These are phyloP conservation scores for Phymorhynchus buccinoides DNA, from an alignment of 1,140 invertebrate genomes.

Conservation along the genomic window DNA sequence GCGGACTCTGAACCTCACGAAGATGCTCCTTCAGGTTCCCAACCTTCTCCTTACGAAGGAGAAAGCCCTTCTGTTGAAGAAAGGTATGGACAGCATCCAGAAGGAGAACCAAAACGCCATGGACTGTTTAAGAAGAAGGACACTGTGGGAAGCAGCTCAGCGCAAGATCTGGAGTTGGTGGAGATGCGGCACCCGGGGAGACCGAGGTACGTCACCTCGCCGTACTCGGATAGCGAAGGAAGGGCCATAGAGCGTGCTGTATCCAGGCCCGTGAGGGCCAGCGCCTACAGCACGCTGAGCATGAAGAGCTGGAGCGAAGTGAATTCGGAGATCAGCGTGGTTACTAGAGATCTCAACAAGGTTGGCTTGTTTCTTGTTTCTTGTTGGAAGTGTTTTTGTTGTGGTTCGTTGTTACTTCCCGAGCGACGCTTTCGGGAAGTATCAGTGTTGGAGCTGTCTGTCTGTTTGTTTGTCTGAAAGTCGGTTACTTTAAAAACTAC, in stretches of 20 bases:
- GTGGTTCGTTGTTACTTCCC: not conserved
- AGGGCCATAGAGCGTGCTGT: no score
- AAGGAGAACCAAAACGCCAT: not conserved
- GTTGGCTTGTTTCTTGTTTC: not conserved
- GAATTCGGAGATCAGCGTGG: slow-evolving; percentile 10
- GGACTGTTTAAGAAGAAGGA: not conserved
- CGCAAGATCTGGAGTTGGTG: slow-evolving; percentile 3
- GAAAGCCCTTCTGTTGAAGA: not conserved
- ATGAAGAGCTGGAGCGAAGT: slow-evolving; percentile 26
- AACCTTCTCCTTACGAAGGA: not conserved
- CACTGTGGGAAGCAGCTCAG: not conserved
- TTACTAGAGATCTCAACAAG: slow-evolving; percentile 7
- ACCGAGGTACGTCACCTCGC: not conserved
- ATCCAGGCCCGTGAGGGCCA: not conserved
- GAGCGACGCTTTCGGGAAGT: not conserved
- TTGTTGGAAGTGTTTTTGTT: not conserved
- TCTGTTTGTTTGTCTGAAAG: not conserved
- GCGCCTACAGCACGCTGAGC: slow-evolving; percentile 33
- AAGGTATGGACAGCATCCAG: no score
- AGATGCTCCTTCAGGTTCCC: not conserved
- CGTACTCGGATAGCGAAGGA: not conserved
- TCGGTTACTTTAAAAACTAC: not conserved
- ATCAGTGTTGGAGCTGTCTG: not conserved
- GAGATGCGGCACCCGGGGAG: not conserved
- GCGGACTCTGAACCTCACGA: not conserved